Percentiles rank a stretch among this genome's conserved stretches.
phyloP scores from a whole-genome alignment of 2,888 invertebrate species.

The Lasioglossum zephyrum region DNA sequence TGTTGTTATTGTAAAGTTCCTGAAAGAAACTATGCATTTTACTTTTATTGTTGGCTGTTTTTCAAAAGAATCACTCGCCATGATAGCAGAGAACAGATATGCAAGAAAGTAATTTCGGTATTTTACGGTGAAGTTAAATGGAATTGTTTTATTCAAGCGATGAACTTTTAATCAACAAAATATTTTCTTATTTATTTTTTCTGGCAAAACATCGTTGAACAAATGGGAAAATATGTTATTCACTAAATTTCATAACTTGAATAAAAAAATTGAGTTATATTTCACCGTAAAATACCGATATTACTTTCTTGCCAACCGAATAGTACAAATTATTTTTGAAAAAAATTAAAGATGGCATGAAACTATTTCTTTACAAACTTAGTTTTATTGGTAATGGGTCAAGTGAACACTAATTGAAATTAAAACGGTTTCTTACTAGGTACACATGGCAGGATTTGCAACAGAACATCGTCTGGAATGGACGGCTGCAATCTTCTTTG shows the following conservation, averaged over 20 bases:
- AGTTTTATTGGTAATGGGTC: background rate
- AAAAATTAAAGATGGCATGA: background rate
- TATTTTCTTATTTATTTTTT: too few species aligned
- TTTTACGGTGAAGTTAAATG: too few species aligned
- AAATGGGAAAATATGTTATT: too few species aligned
- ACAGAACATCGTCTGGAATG: conserved; percentile 89
- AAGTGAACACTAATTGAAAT: background rate
- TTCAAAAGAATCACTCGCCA: background rate
- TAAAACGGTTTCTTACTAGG: conserved; percentile 82
- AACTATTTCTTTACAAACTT: background rate
- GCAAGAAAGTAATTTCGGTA: too few species aligned
- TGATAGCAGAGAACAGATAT: background rate
- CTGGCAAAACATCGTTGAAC: too few species aligned
- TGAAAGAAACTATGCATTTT: background rate
- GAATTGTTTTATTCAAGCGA: too few species aligned
- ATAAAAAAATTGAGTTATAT: too few species aligned
- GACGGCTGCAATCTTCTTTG: conserved; percentile 95
- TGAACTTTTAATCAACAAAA: too few species aligned
- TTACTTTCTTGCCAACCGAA: background rate
- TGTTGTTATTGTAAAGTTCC: background rate
- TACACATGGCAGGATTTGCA: conserved; percentile 90
- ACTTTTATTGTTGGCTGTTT: background rate
- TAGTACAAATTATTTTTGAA: background rate
- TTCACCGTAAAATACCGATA: too few species aligned
- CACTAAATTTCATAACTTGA: too few species aligned